Base-by-base conservation (phyloP, 2,113 vertebrate genomes). In the Lepidothrix coronata region DNA sequence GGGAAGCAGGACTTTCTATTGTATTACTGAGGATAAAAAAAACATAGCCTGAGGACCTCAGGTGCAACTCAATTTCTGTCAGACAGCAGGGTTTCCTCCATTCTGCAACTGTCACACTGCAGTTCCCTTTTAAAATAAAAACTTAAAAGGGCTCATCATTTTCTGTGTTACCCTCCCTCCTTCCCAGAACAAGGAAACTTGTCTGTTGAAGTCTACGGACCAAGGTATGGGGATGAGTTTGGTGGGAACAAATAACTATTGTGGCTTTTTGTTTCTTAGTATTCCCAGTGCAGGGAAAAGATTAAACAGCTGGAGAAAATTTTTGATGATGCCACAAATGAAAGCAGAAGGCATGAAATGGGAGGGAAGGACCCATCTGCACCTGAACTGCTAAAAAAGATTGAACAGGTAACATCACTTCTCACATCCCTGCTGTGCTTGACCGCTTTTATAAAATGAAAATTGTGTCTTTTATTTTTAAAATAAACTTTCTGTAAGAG, bases 281-380 rank as follows among this genome's bases (percentile, higher is more conserved):
- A 99, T 96, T 98, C 98, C 44, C 98, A 99, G 94, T 99, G 98
- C 85, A 97, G 97, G 71, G 98, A 99, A 91, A 98, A 94, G 95
- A 98, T 95, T 58, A 97, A 70, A 91, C 94, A 73, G 35, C 88
- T 99, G 93, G 98, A 99, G 89, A 91, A 96, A 57, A 33, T 70
- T 9, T 90, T 97, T 46, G 22, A 96, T 72, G 96, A 98, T 80
- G 97, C 96, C 4, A 25, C 62, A 4, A 82, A 67, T 37, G 57
- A 98, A 84, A 95, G 37, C 22, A 97, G 95, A 96, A 93, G 85
- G 78, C 98, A 97, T 92, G 85, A 97, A 20, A 91, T 99, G 82
- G 97, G 96, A 72, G 98, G 99, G 52, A 97, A 98, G 62, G 98
- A 99, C 92, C 98, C 97, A 19, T 98, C 98, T 11, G 67, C 94